Evolutionary conservation across 2,797 vertebrate species (phyloP), one percentile per base, ranked within the genome.

Genomic region (Silurus lanzhouensis): DNA sequence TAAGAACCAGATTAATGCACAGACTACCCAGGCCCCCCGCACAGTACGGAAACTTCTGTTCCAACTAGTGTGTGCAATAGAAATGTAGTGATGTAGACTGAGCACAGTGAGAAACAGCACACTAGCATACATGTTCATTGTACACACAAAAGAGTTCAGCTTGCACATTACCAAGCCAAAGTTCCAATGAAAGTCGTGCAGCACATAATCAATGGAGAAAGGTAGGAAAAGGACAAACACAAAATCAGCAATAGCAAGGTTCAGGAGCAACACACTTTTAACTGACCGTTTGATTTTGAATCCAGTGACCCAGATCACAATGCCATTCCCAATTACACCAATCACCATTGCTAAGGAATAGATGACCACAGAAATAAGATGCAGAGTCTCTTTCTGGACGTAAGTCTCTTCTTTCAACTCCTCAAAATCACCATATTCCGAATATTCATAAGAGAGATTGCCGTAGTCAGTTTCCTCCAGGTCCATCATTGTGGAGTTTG

Each of bases 111-210:
- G 93, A 79, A 98, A 99, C 86, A 98, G 96, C 70, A 99, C 96
- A 25, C 98, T 99, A 88, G 98, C 97, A 68, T 97, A 99, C 98
- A 99, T 98, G 91, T 99, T 99, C 89, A 99, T 90, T 17, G 96
- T 93, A 0, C 95, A 95, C 87, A 98, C 95, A 83, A 98, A 99
- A 0, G 98, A 97, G 91, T 97, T 98, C 20, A 96, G 91, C 90
- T 99, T 99, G 91, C 98, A 99, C 86, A 99, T 91, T 89, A 90
- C 92, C 86, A 91, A 89, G 25, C 98, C 98, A 61, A 99, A 99
- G 76, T 94, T 90, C 98, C 98, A 99, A 91, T 99, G 96, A 92
- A 99, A 99, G 89, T 96, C 95, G 86, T 94, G 93, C 89, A 96
- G 94, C 66, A 99, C 95, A 0, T 99, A 99, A 44, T 97, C 95